A percentile compares a stretch with the other conserved stretches of the same genome.
phyloP scores from a whole-genome alignment of 2,888 invertebrate genomes.

The Ecdyonurus torrentis region DNA sequence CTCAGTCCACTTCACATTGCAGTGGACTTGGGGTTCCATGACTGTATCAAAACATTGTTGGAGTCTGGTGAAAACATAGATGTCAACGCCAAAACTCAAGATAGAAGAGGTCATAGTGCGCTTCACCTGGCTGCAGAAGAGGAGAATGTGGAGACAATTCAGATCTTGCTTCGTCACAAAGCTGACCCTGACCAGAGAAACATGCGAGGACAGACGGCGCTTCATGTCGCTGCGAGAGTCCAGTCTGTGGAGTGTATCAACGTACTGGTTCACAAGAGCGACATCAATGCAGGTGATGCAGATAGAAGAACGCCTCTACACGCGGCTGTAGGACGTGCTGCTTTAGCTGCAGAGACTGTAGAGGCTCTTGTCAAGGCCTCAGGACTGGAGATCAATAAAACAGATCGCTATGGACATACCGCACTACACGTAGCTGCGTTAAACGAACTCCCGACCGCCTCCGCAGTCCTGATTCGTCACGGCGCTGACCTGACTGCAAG shows the following conservation, averaged over 20 bases:
- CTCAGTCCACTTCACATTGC: slow-evolving; percentile 66
- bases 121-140: slow-evolving; percentile 78
- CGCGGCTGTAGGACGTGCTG: slow-evolving; percentile 69
- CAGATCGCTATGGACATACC: slow-evolving; percentile 73
- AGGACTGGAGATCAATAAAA: slow-evolving; percentile 26
- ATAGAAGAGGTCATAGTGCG: slow-evolving; percentile 53
- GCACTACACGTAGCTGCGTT: slow-evolving; percentile 72
- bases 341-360: slow-evolving; percentile 65
- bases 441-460: slow-evolving; percentile 70
- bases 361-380: slow-evolving; percentile 63
- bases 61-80: slow-evolving; percentile 43
- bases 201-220: slow-evolving; percentile 63
- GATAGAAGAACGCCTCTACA: slow-evolving; percentile 70
- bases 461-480: slow-evolving; percentile 64
- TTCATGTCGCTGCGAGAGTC: slow-evolving; percentile 69
- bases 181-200: slow-evolving; percentile 60
- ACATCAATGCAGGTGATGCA: slow-evolving; percentile 63
- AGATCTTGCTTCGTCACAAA: slow-evolving; percentile 50
- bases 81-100: slow-evolving; percentile 50
- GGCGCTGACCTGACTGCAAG: slow-evolving; percentile 81
- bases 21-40: slow-evolving; percentile 61
- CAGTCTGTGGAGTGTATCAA: slow-evolving; percentile 70
- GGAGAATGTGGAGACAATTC: slow-evolving; percentile 66
- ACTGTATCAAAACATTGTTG: slow-evolving; percentile 55
- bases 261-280: slow-evolving; percentile 51